phyloP scores from a whole-genome alignment of 2,888 invertebrate genomes.

The Troides helena region DNA sequence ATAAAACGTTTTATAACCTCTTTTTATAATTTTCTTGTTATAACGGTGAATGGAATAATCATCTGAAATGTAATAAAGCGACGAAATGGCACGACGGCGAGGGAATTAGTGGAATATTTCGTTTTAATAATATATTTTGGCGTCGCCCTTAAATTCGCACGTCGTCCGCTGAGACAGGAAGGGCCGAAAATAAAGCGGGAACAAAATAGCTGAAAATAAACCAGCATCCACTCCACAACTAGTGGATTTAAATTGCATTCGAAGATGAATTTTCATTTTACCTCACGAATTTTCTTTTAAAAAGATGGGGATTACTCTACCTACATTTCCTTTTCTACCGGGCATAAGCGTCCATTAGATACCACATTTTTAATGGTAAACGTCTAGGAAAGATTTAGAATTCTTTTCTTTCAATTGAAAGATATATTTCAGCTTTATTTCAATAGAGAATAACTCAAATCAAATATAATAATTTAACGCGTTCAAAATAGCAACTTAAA shows the following conservation, averaged over 20 bases:
- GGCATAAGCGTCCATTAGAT: background rate
- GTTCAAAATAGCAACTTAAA: too few relatives aligned
- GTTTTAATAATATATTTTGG: slow-evolving; percentile 35
- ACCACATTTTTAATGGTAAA: too few relatives aligned
- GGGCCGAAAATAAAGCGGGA: slow-evolving; percentile 71
- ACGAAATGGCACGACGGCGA: slow-evolving; percentile 10
- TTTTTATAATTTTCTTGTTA: background rate
- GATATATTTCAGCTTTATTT: too few relatives aligned
- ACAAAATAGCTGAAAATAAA: slow-evolving; percentile 75
- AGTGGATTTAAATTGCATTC: slow-evolving; percentile 44
- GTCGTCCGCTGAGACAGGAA: slow-evolving; percentile 69
- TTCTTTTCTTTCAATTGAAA: too few relatives aligned
- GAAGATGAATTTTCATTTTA: slow-evolving; percentile 34
- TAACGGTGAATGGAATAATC: slow-evolving; percentile 1
- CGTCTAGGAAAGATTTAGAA: too few relatives aligned
- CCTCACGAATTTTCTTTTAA: slow-evolving; percentile 5
- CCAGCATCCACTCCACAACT: slow-evolving; percentile 51
- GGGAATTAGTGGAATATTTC: slow-evolving; percentile 30
- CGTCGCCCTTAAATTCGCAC: slow-evolving; percentile 75
- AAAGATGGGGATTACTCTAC: background rate
- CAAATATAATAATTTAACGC: too few relatives aligned
- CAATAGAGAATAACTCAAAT: too few relatives aligned
- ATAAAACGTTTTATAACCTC: too few relatives aligned
- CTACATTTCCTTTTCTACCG: background rate
- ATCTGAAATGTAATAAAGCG: slow-evolving; percentile 14